Conservation (phyloP, 2,888 invertebrate genomes). For the Homarus gammarus region DNA sequence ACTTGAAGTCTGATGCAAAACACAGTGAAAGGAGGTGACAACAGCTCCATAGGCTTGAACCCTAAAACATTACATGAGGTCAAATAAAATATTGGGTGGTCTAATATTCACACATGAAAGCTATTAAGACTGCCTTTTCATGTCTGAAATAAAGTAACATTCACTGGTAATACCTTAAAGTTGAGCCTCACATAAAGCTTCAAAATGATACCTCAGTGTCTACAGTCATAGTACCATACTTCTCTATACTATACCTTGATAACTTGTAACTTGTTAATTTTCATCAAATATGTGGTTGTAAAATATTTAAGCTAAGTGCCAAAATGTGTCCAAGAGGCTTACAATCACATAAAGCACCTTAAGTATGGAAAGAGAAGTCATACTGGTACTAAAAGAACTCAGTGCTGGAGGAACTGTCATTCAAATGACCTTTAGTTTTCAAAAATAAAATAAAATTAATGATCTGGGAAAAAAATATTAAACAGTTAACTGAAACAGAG, state of each 20-base stretch:
- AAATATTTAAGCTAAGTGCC: not conserved
- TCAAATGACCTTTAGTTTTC: conserved; percentile 5
- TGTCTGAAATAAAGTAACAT: conserved; percentile 34
- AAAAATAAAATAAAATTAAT: conserved; percentile 14
- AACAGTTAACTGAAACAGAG: not conserved
- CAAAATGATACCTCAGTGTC: conserved; percentile 22
- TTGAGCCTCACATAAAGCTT: conserved; percentile 41
- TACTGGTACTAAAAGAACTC: conserved; percentile 43
- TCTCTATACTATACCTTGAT: not conserved
- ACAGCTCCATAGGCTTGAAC: conserved; percentile 22
- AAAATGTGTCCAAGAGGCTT: not conserved
- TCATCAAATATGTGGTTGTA: not conserved
- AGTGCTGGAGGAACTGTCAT: conserved; percentile 34
- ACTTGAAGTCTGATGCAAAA: conserved; percentile 61
- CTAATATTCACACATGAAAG: conserved; percentile 29
- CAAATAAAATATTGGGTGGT: conserved; percentile 15
- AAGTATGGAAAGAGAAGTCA: conserved; percentile 22
- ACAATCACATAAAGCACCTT: conserved; percentile 27
- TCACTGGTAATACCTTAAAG: not conserved
- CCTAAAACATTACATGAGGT: conserved; percentile 47
- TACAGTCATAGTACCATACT: conserved; percentile 43
- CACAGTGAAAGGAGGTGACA: conserved; percentile 52
- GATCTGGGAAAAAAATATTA: not conserved
- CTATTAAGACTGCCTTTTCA: conserved; percentile 13
- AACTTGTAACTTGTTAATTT: not conserved